Evolutionary conservation across 2,888 invertebrate genomes (phyloP).

Genomic region (Ectemnius continuus): DNA sequence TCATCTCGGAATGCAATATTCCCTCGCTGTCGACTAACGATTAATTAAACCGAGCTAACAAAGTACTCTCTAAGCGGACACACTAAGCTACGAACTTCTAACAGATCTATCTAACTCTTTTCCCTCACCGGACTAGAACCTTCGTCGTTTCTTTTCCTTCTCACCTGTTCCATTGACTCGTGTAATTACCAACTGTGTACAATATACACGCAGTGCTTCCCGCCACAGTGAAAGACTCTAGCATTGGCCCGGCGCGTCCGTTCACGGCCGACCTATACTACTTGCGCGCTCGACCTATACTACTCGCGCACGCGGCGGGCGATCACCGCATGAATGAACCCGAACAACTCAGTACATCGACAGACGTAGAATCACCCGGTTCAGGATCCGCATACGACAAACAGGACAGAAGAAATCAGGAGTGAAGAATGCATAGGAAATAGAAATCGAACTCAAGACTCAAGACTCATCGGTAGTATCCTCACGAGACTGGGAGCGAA

Average conservation of each 20-base stretch:
- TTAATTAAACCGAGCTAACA: conserved; percentile 16
- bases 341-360: no score
- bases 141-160: conserved; percentile 8
- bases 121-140: conserved; percentile 9
- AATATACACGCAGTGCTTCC: background rate
- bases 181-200: background rate
- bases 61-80: conserved; percentile 9
- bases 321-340: no score
- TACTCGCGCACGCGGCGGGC: no score
- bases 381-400: no score
- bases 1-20: background rate
- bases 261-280: background rate
- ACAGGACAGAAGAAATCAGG: no score
- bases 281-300: no score
- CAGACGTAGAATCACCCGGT: no score
- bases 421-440: no score
- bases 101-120: conserved; percentile 4
- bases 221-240: background rate
- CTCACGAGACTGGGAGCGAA: background rate
- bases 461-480: background rate
- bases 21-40: conserved; percentile 14
- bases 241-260: conserved; percentile 24
- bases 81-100: conserved; percentile 26
- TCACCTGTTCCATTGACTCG: background rate
- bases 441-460: no score